Base-by-base conservation (phyloP, 2,888 invertebrate species). In the Anoncus sp. region DNA sequence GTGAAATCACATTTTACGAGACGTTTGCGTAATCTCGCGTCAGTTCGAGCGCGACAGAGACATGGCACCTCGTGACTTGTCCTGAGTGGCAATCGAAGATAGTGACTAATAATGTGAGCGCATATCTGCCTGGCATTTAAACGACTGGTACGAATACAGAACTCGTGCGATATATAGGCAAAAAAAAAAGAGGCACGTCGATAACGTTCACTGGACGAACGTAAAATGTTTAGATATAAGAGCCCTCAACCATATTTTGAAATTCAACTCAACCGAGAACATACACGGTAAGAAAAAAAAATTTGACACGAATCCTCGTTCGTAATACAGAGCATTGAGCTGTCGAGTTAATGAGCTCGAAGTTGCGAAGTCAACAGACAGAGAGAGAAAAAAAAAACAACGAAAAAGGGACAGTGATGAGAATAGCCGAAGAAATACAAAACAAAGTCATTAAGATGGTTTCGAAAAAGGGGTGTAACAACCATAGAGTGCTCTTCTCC, bases 391-490 rank as follows among this genome's bases (percentile, higher is more conserved):
- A 35, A 22, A 16, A 14, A n/a, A 51, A 59, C 24, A 18, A 27
- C 10, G 43, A 20, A 20, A 20, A 24, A 18, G 12, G n/a, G 18
- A 27, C 16, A n/a, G 5, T 9, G 9, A 22, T 35, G 14, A 27
- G 12, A 45, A 53, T 12, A 16, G 65, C 35, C 6, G 6, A 62
- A 10, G 60, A 62, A 75, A 73, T 53, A 74, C 65, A 62, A 71
- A 78, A 78, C 75, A 71, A 71, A 75, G 75, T 78, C 78, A 78
- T 78, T 75, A 76, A 76, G 63, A 22, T 18, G 59, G 65, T 49
- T 22, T 49, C n/a, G 43, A 40, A 66, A 74, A 66, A 62, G 66
- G 71, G 70, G 55, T 66, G 51, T 51, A 12, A 53, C 22, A 18
- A 45, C 51, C 62, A n/a, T n/a, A 12, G 59, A 65, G 69, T 40